These are phyloP conservation scores for Hippopotamus amphibius DNA, from an alignment of 2,113 vertebrate genomes.

Conservation along the genomic window DNA sequence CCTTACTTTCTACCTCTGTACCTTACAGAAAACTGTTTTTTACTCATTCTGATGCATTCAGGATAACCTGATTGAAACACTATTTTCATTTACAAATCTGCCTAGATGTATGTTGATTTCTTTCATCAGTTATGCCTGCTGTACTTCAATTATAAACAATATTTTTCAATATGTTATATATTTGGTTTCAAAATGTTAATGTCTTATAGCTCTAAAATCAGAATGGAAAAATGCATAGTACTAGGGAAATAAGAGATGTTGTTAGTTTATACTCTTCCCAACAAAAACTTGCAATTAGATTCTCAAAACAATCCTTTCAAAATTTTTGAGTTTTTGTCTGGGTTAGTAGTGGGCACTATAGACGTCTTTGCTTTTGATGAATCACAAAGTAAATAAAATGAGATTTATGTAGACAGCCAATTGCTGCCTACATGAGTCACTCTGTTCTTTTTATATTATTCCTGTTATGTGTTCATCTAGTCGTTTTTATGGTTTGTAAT, in stretches of 20 bases:
- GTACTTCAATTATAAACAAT: neutral
- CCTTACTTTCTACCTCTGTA: constrained; percentile 1
- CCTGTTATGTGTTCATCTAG: neutral
- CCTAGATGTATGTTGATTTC: neutral
- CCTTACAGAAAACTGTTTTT: neutral
- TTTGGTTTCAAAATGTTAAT: constrained; percentile 3
- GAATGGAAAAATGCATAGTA: neutral
- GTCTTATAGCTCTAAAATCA: constrained; percentile 5
- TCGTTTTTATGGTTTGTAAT: constrained; percentile 14
- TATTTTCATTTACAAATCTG: constrained; percentile 41
- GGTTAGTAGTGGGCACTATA: neutral
- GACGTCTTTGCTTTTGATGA: constrained; percentile 41
- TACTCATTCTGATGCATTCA: neutral
- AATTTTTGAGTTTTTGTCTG: constrained; percentile 31
- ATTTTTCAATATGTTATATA: neutral
- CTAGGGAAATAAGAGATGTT: neutral
- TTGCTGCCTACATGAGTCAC: neutral
- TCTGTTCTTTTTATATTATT: constrained; percentile 35
- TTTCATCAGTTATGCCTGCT: constrained; percentile 1
- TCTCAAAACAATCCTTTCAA: constrained; percentile 4
- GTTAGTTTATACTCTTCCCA: neutral
- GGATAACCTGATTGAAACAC: neutral
- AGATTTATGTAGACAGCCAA: neutral
- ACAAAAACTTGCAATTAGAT: constrained; percentile 40
- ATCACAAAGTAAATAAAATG: constrained; percentile 62